Base-by-base conservation (phyloP, 2,888 invertebrate genomes). In the Anodontia alba region DNA sequence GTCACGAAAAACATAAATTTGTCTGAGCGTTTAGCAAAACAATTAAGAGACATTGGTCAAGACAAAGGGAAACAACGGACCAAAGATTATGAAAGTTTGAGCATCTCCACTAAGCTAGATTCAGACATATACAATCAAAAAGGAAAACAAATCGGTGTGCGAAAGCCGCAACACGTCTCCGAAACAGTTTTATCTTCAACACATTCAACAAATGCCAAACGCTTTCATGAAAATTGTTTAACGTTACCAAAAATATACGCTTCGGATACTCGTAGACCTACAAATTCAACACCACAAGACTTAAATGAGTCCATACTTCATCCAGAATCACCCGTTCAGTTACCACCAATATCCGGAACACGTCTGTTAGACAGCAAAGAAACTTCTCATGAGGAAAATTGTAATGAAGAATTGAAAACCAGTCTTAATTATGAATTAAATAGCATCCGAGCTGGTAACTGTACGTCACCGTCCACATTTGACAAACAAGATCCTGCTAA, bases 401-500 rank as follows among this genome's bases (percentile, higher is more conserved):
- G 5, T 5, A 26, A 26, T 7, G 57, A 29, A 5, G 12, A n/a
- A 26, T 7, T 57, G 5, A 15, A 3, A 49, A 57, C 10, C 23
- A 23, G 23, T 3, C 7, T 23, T 15, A 17, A 57, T 17, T 29
- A 57, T 57, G 57, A 23, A 57, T 26, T 57, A 26, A 57, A 73
- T 20, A 72, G 78, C 12, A 54, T 77, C 10, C 62, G 77, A 43
- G 73, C 80, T n/a, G 73, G 73, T 29, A 49, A 43, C 15, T 78
- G 80, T n/a, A 69, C 69, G 5, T 78, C 72, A 10, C 73, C 77
- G 29, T 38, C 12, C 12, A 12, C 38, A 8, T 75, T 83, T 29
- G 69, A 83, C 46, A 83, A 73, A 70, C 57, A 38, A n/a, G 80
- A 80, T 42, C 75, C 83, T 8, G 49, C 67, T 20, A 72, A 72